These are phyloP conservation scores for Dissostichus mawsoni DNA, from an alignment of 2,113 vertebrate genomes.

Conservation along the genomic window DNA sequence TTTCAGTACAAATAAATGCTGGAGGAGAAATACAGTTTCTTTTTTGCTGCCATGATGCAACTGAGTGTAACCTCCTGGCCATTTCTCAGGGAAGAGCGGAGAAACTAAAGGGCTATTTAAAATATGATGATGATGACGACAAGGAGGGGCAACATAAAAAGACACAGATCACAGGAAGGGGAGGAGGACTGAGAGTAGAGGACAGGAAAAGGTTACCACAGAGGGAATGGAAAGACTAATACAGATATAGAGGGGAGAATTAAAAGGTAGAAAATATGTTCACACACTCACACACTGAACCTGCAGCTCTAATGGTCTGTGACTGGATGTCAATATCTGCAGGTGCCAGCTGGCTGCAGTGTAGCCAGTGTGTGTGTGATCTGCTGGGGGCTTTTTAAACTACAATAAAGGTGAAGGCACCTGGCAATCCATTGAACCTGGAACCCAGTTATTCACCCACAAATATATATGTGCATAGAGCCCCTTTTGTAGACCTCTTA, in stretches of 20 bases:
- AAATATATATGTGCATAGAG: not conserved
- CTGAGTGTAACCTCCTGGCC: slow-evolving; percentile 36
- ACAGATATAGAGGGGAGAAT: not conserved
- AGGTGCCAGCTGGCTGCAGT: slow-evolving; percentile 66
- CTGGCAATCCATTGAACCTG: slow-evolving; percentile 54
- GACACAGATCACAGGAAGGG: slow-evolving; percentile 26
- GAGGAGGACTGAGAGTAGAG: slow-evolving; percentile 11
- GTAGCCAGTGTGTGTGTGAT: slow-evolving; percentile 36
- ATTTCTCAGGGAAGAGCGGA: slow-evolving; percentile 25
- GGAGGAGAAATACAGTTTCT: slow-evolving; percentile 25
- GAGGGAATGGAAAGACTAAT: not conserved
- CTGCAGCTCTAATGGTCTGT: slow-evolving; percentile 56
- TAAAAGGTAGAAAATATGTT: not conserved
- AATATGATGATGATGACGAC: slow-evolving; percentile 27
- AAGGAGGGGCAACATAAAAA: slow-evolving; percentile 23
- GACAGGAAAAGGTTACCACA: slow-evolving; percentile 25
- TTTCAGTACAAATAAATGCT: not conserved
- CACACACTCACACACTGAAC: not conserved
- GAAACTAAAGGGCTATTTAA: slow-evolving; percentile 44
- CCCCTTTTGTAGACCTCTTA: not conserved
- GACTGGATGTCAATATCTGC: slow-evolving; percentile 59
- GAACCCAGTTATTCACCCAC: slow-evolving; percentile 10
- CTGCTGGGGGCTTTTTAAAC: slow-evolving; percentile 53
- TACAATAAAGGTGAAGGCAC: slow-evolving; percentile 35
- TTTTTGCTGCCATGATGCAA: slow-evolving; percentile 52